Base-by-base conservation (phyloP, 2,888 invertebrate species). In the Lasius fuliginosus region DNA sequence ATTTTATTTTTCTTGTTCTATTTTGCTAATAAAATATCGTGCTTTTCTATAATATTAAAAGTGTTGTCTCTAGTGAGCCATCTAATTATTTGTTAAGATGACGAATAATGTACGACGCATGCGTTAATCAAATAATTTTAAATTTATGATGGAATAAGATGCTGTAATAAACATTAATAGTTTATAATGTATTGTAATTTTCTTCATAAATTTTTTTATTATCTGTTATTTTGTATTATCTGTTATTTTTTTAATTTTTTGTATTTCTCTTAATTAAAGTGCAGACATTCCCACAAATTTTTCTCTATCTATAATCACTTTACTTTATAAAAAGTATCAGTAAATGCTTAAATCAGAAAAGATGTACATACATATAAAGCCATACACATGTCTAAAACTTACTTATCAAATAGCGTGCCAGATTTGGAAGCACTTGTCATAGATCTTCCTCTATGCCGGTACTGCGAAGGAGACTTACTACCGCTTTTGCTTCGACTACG, bases 371-470 rank as follows among this genome's bases (percentile, higher is more conserved):
- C 15, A 46, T 42, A n/a, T 30, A 30, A 5, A 58, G 42, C 42
- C 4, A 11, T 23, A 11, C 30, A 1, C 23, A 23, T 65, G 33
- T 30, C 8, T 15, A 27, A 33, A 40, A 86, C 83, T 76, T 83
- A 90, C 90, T 87, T 86, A 68, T 86, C 49, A 12, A 83, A 82
- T 30, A 90, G n/a, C 12, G 60, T 67, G 3, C 40, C 9, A 6
- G 73, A 27, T 23, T 79, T 82, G 12, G 76, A 23, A 3, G 33
- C 18, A 62, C 3, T 76, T 46, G 82, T 60, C 9, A 27, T 9
- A 27, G 75, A 69, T 46, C 58, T 73, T 82, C 60, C 85, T 86
- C 84, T 73, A 27, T 64, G 82, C 15, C 1, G 86, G 60, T 15
- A 62, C 6, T 65, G 62, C 3, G 56, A 9, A 0, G 73, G 82